Evolutionary conservation across 2,113 vertebrate species (phyloP).

Genomic region (Python bivittatus): DNA sequence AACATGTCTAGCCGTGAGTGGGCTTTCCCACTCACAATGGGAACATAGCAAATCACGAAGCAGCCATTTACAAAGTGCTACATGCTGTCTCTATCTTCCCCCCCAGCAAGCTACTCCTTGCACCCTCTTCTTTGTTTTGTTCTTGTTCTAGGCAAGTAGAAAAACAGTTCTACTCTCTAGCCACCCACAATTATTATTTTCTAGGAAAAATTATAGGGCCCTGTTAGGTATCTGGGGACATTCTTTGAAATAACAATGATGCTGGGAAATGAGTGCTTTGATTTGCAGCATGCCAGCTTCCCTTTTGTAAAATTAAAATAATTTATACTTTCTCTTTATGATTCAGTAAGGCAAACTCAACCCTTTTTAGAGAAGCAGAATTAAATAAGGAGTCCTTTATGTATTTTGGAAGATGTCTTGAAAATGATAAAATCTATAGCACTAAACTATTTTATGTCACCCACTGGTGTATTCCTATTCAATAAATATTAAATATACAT

Average conservation of each 20-base stretch:
- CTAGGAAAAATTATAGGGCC: neutral
- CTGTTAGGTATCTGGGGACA: neutral
- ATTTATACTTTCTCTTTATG: neutral
- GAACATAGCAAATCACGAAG: neutral
- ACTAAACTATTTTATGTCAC: neutral
- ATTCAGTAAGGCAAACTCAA: neutral
- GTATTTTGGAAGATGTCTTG: neutral
- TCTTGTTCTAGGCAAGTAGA: neutral
- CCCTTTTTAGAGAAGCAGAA: neutral
- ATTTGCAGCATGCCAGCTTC: neutral
- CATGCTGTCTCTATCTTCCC: neutral
- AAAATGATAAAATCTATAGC: neutral
- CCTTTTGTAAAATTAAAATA: neutral
- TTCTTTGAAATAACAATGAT: neutral
- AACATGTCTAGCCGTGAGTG: neutral
- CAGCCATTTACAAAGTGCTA: neutral
- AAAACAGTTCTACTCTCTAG: neutral
- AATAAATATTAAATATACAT: neutral
- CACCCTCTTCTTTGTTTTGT: neutral
- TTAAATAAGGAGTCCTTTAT: neutral
- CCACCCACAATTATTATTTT: neutral
- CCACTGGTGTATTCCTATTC: neutral
- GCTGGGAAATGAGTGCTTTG: neutral
- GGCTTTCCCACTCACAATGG: neutral
- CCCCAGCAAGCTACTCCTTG: neutral